Evolutionary conservation across 2,797 vertebrate genomes (phyloP).

Genomic region (Myotis vivesi): DNA sequence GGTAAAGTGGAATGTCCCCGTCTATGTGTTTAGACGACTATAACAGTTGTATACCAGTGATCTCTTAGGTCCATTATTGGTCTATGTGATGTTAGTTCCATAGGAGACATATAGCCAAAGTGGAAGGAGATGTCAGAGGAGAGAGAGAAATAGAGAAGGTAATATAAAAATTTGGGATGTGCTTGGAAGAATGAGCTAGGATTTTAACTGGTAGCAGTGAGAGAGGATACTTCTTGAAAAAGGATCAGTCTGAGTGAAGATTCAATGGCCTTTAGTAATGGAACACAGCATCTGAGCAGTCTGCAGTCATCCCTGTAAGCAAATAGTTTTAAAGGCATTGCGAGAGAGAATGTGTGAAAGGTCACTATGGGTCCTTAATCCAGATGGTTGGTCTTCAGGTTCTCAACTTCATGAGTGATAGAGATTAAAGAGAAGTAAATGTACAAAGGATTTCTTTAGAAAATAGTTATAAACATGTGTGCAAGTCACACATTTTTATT

Average conservation of each 20-base stretch:
- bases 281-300: not conserved
- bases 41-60: not conserved
- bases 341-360: not conserved
- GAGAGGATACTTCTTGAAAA: not conserved
- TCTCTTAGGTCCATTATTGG: not conserved
- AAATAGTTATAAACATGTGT: not conserved
- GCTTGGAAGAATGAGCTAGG: not conserved
- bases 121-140: not conserved
- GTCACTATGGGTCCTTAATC: not conserved
- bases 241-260: not conserved
- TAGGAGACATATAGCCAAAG: not conserved
- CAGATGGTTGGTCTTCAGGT: not conserved
- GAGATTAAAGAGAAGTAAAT: slow-evolving; percentile 5
- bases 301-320: not conserved
- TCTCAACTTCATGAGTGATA: not conserved
- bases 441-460: not conserved
- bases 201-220: not conserved
- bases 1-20: not conserved
- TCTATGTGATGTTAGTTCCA: not conserved
- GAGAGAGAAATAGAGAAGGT: not conserved
- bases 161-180: not conserved
- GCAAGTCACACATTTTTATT: not conserved
- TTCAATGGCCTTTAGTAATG: not conserved
- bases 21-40: not conserved
- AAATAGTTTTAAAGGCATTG: not conserved